These are phyloP conservation scores for Salvelinus sp. DNA, from an alignment of 2,113 vertebrate species.

Conservation along the genomic window DNA sequence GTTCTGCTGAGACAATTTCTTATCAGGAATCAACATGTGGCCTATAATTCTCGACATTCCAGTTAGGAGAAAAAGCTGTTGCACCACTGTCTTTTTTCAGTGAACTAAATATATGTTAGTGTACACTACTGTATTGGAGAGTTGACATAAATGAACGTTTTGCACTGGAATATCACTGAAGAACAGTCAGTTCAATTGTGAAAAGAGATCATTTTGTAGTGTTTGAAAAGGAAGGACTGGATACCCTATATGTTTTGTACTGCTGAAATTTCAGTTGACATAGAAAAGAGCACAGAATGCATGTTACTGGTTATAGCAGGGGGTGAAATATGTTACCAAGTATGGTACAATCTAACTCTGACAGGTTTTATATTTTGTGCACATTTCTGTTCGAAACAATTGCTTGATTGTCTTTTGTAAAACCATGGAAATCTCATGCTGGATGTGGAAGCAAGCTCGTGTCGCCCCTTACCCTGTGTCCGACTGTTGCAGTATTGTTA, in stretches of 20 bases:
- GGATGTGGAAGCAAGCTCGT: slow-evolving; percentile 54
- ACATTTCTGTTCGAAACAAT: background rate
- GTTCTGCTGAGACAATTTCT: slow-evolving; percentile 37
- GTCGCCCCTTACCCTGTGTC: slow-evolving; percentile 36
- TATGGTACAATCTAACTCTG: background rate
- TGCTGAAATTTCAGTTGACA: no score
- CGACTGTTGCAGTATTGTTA: slow-evolving; percentile 24
- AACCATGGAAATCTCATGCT: slow-evolving; percentile 9
- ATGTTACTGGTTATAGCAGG: background rate
- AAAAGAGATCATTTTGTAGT: background rate
- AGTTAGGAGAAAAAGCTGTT: background rate
- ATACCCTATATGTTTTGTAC: background rate
- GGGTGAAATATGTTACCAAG: background rate
- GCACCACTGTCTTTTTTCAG: background rate
- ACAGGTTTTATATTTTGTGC: background rate
- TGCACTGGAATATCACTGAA: background rate
- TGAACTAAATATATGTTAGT: no score
- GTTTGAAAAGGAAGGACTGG: background rate
- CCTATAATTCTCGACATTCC: background rate
- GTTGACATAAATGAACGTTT: background rate
- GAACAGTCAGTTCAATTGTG: background rate
- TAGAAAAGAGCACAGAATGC: background rate
- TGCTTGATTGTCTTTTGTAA: background rate
- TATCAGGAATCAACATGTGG: background rate
- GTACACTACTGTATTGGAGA: background rate